Evolutionary conservation across 2,797 vertebrate species (phyloP).

Genomic region (Harpagifer antarcticus): DNA sequence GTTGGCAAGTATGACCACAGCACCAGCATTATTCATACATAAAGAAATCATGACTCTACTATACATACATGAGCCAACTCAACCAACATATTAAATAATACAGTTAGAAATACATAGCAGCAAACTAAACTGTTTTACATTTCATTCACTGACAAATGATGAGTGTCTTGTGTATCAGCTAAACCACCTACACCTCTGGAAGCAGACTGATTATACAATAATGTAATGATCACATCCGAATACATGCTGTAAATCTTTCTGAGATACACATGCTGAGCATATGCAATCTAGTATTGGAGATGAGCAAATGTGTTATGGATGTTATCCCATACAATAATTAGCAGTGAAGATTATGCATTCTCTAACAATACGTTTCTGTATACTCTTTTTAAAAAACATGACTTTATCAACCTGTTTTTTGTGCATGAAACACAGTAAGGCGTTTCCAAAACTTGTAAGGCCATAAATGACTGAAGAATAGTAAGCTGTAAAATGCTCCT

Average conservation of each 20-base stretch:
- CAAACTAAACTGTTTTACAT: neutral
- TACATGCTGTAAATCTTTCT: neutral
- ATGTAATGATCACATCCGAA: neutral
- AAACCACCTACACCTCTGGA: neutral
- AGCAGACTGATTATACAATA: neutral
- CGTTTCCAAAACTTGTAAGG: neutral
- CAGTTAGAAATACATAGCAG: neutral
- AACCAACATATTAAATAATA: neutral
- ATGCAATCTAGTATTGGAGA: neutral
- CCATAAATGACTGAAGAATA: neutral
- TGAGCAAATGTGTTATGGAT: neutral
- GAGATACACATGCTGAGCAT: neutral
- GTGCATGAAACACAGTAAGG: neutral
- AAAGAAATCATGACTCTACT: neutral
- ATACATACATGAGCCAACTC: neutral
- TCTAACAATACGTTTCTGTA: neutral
- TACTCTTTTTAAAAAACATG: neutral
- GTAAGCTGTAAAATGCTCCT: neutral
- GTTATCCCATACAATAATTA: too few relatives aligned
- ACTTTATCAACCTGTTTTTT: neutral
- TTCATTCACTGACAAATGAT: neutral
- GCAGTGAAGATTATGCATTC: too few relatives aligned
- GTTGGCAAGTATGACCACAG: too few relatives aligned
- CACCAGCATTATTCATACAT: neutral
- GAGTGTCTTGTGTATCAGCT: neutral